Base-by-base conservation (phyloP, 2,797 vertebrate species). In the Lycodopsis pacificus region DNA sequence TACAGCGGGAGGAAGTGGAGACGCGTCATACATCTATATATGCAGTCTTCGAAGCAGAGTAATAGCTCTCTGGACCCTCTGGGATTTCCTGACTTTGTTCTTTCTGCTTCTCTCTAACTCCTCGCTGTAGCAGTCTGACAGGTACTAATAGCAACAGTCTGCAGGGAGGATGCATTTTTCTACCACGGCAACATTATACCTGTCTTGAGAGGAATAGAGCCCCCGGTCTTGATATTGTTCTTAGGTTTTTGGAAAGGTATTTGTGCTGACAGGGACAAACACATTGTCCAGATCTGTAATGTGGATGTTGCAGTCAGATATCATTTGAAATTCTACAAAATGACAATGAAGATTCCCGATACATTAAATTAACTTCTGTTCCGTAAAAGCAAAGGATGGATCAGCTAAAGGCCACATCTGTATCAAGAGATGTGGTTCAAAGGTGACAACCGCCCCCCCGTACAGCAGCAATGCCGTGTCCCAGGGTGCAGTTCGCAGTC, bases 81-180 rank as follows among this genome's bases (percentile, higher is more conserved):
- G 68, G 84, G 83, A 78, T 64, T 84, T 73, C 64, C 74, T 80
- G 53, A 76, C 79, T 80, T 76, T 83, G 65, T 83, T 83, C 61
- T 17, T 58, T 58, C 20, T 72, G 12, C 56, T 67, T 74, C 42
- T 42, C 25, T 53, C 58, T 51, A 25, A 63, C 57, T 53, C 40
- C 34, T 36, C 32, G 13, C 17, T 44, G 73, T 38, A 20, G 38
- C 75, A 59, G 67, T 19, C 66, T 69, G 69, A 79, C 65, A 65
- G 65, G 14, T 73, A 65, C 56, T 70, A 57, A 72, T 73, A 59
- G 49, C 15, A 44, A 11, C 32, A 70, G 61, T 67, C 51, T 76
- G 17, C 46, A 36, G 10, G 8, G 4, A 62, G 40, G 44, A 42
- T 13, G 4, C 10, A 25, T 61, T 48, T 13, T 14, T n/a, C 44